Base-by-base conservation (phyloP, 2,797 vertebrate species). In the Picus viridis region DNA sequence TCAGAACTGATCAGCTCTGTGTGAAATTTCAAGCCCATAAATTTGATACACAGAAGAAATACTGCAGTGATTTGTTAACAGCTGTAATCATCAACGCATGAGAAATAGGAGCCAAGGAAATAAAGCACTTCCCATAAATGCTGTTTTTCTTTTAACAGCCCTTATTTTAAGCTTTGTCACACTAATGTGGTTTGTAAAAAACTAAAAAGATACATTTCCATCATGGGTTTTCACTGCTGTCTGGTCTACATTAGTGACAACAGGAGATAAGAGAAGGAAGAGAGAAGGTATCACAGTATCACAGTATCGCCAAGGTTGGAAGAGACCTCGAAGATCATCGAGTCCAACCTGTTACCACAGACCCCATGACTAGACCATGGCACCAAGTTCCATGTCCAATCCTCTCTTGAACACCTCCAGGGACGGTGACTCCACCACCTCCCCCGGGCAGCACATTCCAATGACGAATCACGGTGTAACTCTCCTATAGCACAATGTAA, bases 101-200 rank as follows among this genome's bases (percentile, higher is more conserved):
- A 81, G 63, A 61, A 86, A 79, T 19, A 68, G 36, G n/a, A 82
- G n/a, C 54, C 19, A 73, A 64, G 23, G 56, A 93, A 91, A 88
- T 56, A 75, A 82, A 90, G 16, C 7, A 4, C 4, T 24, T 84
- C 36, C 17, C 2, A 64, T 56, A 69, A 83, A 90, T 45, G 7
- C 3, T 54, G 41, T 27, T 32, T 78, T 49, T 24, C 9, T 82
- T 79, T 76, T 61, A 86, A 61, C 15, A 76, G 61, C 14, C 58
- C 45, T 81, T 90, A 53, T 77, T 89, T 93, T 83, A 85, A 83
- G 59, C 41, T 71, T 82, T 86, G 22, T 65, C 64, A 47, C 43
- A 43, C 17, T 72, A 64, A 61, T 12, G 10, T 34, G 17, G 18
- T 24, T 73, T 58, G 3, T 47, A 32, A 27, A 80, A 80, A 93